Conservation (phyloP, 2,113 vertebrate genomes). For the Opisthocomus hoazin region DNA sequence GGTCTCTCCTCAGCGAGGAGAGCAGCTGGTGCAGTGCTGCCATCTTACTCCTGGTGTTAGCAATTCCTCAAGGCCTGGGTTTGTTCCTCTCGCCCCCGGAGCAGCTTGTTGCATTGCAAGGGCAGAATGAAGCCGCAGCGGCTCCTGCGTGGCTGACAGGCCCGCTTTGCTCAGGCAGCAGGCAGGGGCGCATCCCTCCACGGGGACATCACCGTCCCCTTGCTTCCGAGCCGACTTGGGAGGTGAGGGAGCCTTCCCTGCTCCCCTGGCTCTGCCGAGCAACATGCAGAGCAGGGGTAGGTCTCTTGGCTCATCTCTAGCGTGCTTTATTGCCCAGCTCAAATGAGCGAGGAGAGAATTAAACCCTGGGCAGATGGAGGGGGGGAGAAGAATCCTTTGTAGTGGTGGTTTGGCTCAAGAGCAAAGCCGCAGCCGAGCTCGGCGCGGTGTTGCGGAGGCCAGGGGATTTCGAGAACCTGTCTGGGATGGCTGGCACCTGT, state of each 20-base stretch:
- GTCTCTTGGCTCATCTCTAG: neutral
- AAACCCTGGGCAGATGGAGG: slow-evolving; percentile 42
- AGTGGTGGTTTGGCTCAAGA: slow-evolving; percentile 38
- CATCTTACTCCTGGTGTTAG: neutral
- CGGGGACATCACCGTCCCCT: neutral
- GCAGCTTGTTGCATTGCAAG: neutral
- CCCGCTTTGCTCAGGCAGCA: neutral
- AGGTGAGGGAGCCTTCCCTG: neutral
- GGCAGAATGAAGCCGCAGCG: slow-evolving; percentile 33
- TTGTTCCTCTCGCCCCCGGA: neutral
- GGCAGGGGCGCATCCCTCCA: accelerated
- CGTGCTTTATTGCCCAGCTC: slow-evolving; percentile 26
- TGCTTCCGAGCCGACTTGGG: neutral
- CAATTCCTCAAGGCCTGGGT: neutral
- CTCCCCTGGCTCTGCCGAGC: neutral
- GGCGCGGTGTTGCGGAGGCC: neutral
- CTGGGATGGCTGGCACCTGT: slow-evolving; percentile 48
- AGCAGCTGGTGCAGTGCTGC: neutral
- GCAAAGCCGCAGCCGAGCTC: slow-evolving; percentile 16
- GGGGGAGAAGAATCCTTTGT: slow-evolving; percentile 48
- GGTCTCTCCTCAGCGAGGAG: neutral
- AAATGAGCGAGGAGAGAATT: slow-evolving; percentile 37
- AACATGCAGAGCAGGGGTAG: neutral
- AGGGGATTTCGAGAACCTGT: slow-evolving; percentile 54
- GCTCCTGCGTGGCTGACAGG: neutral